Evolutionary conservation across 2,797 vertebrate genomes (phyloP).

Genomic region (Anguilla marmorata): DNA sequence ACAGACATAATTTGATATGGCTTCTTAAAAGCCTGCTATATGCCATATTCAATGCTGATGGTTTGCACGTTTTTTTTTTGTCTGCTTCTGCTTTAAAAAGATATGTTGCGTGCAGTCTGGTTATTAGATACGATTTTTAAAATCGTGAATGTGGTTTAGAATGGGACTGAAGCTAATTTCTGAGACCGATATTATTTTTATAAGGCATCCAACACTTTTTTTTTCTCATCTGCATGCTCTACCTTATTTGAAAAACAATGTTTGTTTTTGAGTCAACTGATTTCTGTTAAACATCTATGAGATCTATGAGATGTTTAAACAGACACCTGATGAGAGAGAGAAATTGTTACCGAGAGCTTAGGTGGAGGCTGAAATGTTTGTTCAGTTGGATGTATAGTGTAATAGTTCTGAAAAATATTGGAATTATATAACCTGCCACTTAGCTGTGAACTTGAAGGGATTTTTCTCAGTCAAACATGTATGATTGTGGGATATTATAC

Average conservation of each 20-base stretch:
- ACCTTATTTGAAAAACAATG: neutral
- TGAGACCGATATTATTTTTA: neutral
- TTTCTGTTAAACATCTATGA: neutral
- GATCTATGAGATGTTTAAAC: neutral
- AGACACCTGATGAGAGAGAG: neutral
- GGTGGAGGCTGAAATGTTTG: neutral
- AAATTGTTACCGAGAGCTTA: neutral
- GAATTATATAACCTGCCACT: neutral
- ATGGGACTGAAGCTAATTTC: neutral
- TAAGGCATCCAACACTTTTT: neutral
- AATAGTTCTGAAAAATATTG: neutral
- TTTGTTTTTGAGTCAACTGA: neutral
- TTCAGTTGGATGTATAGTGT: neutral
- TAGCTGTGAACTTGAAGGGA: neutral
- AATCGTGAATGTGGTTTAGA: neutral
- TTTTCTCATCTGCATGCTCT: neutral
- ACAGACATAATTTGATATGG: neutral
- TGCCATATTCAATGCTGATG: neutral
- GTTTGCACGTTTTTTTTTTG: neutral
- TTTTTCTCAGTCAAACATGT: neutral
- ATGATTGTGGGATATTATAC: neutral
- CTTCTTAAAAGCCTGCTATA: neutral
- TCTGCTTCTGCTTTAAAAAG: neutral
- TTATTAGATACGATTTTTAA: neutral
- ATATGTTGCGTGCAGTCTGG: neutral